Percentiles rank a stretch among this genome's conserved stretches.
Evolutionary conservation across 2,888 invertebrate species (phyloP).

Genomic region (Netelia melanura): DNA sequence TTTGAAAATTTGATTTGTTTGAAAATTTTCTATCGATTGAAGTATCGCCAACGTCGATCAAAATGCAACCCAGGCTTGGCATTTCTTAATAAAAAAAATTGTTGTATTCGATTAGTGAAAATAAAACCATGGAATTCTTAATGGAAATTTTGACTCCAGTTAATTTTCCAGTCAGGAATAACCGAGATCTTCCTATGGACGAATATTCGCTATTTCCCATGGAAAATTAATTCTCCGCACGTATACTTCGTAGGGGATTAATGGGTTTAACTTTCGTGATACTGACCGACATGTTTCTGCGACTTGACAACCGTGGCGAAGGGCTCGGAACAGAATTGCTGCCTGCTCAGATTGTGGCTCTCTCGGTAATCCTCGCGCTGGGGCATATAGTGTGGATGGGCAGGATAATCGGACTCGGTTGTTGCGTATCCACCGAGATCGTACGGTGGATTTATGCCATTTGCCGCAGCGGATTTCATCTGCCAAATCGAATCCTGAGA

Average conservation of each 20-base stretch:
- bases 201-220: too few species aligned
- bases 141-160: too few species aligned
- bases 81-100: not conserved
- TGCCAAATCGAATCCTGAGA: slow-evolving; percentile 98
- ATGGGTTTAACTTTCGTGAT: slow-evolving; percentile 28
- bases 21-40: too few species aligned
- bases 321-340: slow-evolving; percentile 95
- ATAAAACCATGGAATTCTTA: too few species aligned
- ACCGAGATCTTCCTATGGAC: too few species aligned
- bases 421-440: slow-evolving; percentile 95
- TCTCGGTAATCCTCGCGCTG: slow-evolving; percentile 91
- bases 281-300: slow-evolving; percentile 95
- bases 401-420: slow-evolving; percentile 92
- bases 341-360: slow-evolving; percentile 93
- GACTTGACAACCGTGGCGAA: slow-evolving; percentile 96
- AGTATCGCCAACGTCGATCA: not conserved
- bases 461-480: slow-evolving; percentile 94
- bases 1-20: too few species aligned
- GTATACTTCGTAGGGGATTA: not conserved
- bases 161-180: too few species aligned
- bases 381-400: slow-evolving; percentile 92
- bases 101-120: too few species aligned
- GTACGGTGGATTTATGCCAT: slow-evolving; percentile 89
- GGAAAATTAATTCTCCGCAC: too few species aligned
- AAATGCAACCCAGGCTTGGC: not conserved